Evolutionary conservation across 1,140 invertebrate species (phyloP), one percentile per base, ranked within the genome.

Genomic region (Drosophila tsacasi): DNA sequence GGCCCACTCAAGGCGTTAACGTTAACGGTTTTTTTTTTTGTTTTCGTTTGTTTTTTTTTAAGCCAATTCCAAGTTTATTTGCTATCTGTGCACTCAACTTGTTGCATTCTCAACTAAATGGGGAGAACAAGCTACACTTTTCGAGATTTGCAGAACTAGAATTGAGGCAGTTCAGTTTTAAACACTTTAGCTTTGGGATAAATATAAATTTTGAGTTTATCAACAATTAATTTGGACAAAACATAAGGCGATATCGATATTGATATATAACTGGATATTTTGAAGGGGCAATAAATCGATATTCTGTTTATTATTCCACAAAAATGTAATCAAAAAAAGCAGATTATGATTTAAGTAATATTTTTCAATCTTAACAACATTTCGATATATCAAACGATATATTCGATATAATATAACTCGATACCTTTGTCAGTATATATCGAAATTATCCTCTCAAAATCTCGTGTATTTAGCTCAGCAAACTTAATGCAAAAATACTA

Each of bases 51-150:
- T 52, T 35, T 54, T 35, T 78, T 78, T 72, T n/a, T n/a, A n/a
- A 75, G 85, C 60, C 83, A 67, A 79, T 84, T 81, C 55, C 39
- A 40, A 74, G 76, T 81, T 58, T 61, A 10, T 39, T 10, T 54
- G 40, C 65, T 46, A 30, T 81, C 72, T 82, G 79, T 82, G 85
- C 85, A 82, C 73, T 72, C 60, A 82, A 79, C 83, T 87, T 80
- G 79, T 87, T 86, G 83, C 83, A 86, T 86, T 86, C 79, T 50
- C 50, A 65, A 63, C 71, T 69, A 44, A 78, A 77, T 63, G 65
- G 58, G 30, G 40, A 50, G 44, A 76, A 40, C 54, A 19, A 44
- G 6, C n/a, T 61, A 42, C 57, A 61, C 57, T 62, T 19, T 17
- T n/a, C 21, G 12, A 37, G 30, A 50, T 32, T 42, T 47, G 19